These are phyloP conservation scores for Argynnis bischoffii DNA, from an alignment of 2,888 invertebrate species.

Conservation along the genomic window DNA sequence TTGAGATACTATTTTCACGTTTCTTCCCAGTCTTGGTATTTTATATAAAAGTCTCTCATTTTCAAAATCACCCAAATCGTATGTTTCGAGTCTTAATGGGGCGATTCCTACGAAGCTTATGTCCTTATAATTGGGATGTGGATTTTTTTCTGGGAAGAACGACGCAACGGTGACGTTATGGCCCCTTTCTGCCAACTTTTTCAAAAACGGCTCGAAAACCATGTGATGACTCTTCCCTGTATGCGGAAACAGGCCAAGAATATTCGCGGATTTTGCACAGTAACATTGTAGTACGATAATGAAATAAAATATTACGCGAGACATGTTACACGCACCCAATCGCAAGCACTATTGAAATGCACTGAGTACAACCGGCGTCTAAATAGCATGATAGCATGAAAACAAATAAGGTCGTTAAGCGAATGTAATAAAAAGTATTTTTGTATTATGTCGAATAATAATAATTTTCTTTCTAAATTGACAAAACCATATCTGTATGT, in stretches of 20 bases:
- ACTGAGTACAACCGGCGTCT: neutral
- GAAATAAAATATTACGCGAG: constrained; percentile 44
- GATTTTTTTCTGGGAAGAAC: constrained; percentile 78
- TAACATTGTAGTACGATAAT: constrained; percentile 49
- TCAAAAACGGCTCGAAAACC: constrained; percentile 81
- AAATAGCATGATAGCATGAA: neutral
- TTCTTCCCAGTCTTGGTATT: constrained; percentile 53
- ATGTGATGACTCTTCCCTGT: constrained; percentile 84
- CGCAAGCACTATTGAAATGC: constrained; percentile 38
- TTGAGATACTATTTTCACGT: constrained; percentile 54
- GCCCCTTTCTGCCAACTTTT: constrained; percentile 79
- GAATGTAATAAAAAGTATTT: neutral
- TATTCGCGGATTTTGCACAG: constrained; percentile 64
- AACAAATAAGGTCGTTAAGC: neutral
- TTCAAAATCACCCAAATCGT: constrained; percentile 60
- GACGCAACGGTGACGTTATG: constrained; percentile 84
- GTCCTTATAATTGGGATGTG: constrained; percentile 70
- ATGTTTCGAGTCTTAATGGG: constrained; percentile 57
- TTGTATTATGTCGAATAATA: neutral
- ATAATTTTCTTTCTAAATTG: neutral
- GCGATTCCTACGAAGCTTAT: constrained; percentile 71
- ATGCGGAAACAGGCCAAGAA: constrained; percentile 83
- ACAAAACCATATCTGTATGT: too few relatives aligned
- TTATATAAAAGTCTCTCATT: constrained; percentile 48
- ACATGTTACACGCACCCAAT: constrained; percentile 54